These are phyloP conservation scores for Clytia hemisphaerica DNA, from an alignment of 30 jellyfish, hydroid and myxozoan genomes.

Conservation along the genomic window DNA sequence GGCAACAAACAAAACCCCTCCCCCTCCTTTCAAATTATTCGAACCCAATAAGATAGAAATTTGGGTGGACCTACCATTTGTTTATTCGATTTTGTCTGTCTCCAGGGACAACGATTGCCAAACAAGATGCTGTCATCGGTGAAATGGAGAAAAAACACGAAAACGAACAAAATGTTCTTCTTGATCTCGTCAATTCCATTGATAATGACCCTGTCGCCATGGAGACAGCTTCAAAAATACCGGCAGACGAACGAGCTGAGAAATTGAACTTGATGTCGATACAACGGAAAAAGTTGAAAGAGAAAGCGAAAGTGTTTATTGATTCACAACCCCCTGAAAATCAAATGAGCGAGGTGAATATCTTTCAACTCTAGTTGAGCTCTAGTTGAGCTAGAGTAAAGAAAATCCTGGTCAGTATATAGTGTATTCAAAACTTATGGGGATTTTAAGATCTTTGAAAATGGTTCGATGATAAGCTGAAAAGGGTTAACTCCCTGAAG, in stretches of 20 bases:
- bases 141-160: slow-evolving; percentile 86
- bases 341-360: slow-evolving; percentile 46
- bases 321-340: slow-evolving; percentile 35
- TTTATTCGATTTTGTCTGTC: no score
- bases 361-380: no score
- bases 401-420: no score
- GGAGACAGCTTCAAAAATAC: slow-evolving; percentile 43
- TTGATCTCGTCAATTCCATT: neutral
- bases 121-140: slow-evolving; percentile 50
- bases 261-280: slow-evolving; percentile 33
- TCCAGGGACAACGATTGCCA: slow-evolving; percentile 58
- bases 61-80: no score
- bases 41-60: no score
- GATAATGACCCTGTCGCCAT: slow-evolving; percentile 11
- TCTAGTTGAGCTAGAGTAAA: neutral
- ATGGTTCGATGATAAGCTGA: no score
- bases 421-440: no score
- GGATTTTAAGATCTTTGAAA: no score
- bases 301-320: slow-evolving; percentile 14
- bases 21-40: no score
- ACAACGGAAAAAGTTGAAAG: slow-evolving; percentile 52
- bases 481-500: no score
- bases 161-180: slow-evolving; percentile 59
- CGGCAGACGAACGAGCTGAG: slow-evolving; percentile 31
- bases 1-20: no score